These are phyloP conservation scores for Ladona fulva DNA, from an alignment of 1,140 invertebrate species.

Conservation along the genomic window DNA sequence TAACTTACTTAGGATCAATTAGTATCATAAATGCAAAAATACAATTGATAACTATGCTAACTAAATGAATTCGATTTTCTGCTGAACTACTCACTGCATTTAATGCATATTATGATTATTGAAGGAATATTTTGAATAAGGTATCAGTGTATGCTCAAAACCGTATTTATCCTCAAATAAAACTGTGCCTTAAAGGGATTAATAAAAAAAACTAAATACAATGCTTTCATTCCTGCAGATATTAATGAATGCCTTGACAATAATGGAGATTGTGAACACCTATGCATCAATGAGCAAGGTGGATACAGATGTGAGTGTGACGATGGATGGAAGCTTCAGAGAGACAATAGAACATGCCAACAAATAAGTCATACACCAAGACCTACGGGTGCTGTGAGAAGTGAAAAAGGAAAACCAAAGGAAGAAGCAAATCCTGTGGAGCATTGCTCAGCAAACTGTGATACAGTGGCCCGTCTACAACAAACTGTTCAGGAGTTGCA, in stretches of 20 bases:
- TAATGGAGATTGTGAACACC: slow-evolving; percentile 50
- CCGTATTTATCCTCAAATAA: too few relatives aligned
- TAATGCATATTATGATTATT: too few relatives aligned
- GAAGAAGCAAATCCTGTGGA: slow-evolving; percentile 36
- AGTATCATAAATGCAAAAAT: too few relatives aligned
- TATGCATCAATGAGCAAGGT: slow-evolving; percentile 49
- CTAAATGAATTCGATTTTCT: too few relatives aligned
- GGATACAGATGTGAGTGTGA: slow-evolving; percentile 46
- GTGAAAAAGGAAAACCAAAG: slow-evolving; percentile 16
- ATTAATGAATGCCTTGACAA: slow-evolving; percentile 57
- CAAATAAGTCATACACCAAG: slow-evolving; percentile 25
- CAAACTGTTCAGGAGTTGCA: slow-evolving; percentile 45
- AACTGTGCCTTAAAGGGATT: too few relatives aligned
- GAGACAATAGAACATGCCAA: slow-evolving; percentile 51
- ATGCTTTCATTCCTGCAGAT: slow-evolving; percentile 39
- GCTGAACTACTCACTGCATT: too few relatives aligned
- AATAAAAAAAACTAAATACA: not conserved
- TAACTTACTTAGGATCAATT: too few relatives aligned
- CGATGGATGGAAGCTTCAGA: slow-evolving; percentile 39
- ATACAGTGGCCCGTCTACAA: slow-evolving; percentile 44
- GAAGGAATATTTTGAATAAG: too few relatives aligned
- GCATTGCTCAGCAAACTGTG: slow-evolving; percentile 48
- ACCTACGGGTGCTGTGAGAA: not conserved
- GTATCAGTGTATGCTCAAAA: too few relatives aligned
- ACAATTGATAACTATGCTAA: too few relatives aligned